Conservation (phyloP, 2,888 invertebrate species). For the Cordilura impudica region DNA sequence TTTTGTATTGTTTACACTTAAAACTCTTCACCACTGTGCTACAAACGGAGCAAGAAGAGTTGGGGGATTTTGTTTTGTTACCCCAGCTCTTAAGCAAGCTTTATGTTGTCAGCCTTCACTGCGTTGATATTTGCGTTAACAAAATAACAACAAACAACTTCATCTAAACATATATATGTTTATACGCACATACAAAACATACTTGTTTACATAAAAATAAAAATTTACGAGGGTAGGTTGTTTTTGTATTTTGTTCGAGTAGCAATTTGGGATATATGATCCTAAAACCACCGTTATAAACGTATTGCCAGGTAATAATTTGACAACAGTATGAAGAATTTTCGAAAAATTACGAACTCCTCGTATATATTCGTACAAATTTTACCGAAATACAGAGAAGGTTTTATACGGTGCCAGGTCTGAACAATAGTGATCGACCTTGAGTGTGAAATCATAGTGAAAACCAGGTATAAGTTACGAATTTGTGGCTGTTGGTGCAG, state of each 20-base stretch:
- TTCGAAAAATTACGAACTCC: too few species aligned
- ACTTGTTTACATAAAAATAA: not conserved
- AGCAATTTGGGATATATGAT: too few species aligned
- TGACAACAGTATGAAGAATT: too few species aligned
- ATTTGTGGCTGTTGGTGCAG: too few species aligned
- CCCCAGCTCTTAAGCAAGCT: slow-evolving; percentile 52
- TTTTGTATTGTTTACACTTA: slow-evolving; percentile 53
- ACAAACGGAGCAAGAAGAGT: not conserved
- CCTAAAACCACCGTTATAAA: too few species aligned
- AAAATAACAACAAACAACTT: slow-evolving; percentile 68
- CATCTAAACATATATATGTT: slow-evolving; percentile 62
- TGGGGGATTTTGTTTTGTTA: slow-evolving; percentile 55
- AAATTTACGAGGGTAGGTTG: not conserved
- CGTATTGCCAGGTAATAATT: too few species aligned
- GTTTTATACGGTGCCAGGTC: too few species aligned
- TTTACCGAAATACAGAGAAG: too few species aligned
- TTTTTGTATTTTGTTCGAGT: not conserved
- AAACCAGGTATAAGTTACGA: too few species aligned
- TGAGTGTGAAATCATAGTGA: too few species aligned
- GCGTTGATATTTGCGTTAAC: slow-evolving; percentile 71
- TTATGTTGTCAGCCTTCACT: slow-evolving; percentile 50
- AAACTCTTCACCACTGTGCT: slow-evolving; percentile 15
- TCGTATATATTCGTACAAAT: too few species aligned
- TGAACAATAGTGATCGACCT: too few species aligned
- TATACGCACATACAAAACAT: slow-evolving; percentile 37